Evolutionary conservation across 2,888 invertebrate genomes (phyloP), one percentile per base, ranked within the genome.

Genomic region (Coleophora deauratella): DNA sequence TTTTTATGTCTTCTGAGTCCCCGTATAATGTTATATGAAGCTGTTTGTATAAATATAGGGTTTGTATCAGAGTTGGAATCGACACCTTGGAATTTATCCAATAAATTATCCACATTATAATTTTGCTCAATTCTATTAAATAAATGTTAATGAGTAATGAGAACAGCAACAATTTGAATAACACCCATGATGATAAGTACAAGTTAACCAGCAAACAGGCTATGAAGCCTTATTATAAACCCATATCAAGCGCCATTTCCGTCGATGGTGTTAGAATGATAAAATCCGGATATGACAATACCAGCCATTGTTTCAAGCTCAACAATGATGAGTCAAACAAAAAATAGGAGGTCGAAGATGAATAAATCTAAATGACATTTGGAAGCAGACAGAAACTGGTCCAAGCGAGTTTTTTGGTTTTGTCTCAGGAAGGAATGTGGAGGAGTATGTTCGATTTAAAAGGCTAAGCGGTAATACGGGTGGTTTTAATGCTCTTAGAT

Each of bases 251-350:
- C 62, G 63, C 59, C 74, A 56, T 82, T 78, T 84, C 84, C 84
- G 82, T 63, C 61, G 80, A 82, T 84, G 84, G 80, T 72, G 80
- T 67, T 74, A 72, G 84, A 80, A 81, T 84, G 72, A 82, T 79
- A 76, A 80, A 78, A 72, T 74, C 77, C 76, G 80, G 80, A 82
- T 79, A 79, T 75, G 77, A 73, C 75, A 67, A 66, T 61, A 68
- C 72, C 52, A 53, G 62, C 82, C 64, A 84, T 85, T 85, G 84
- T 84, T 76, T 79, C 68, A 76, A 64, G 60, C 57, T 54, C 59
- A 74, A 84, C 82, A 82, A 84, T 84, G 72, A 68, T 68, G 57
- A 68, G 72, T 72, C 70, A 59, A 57, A 80, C 75, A 80, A 80
- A 79, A 76, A 75, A 71, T 59, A 51, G 43, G 50, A 55, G 65